Evolutionary conservation across 2,113 vertebrate genomes (phyloP).

Genomic region (Rhea americana): DNA sequence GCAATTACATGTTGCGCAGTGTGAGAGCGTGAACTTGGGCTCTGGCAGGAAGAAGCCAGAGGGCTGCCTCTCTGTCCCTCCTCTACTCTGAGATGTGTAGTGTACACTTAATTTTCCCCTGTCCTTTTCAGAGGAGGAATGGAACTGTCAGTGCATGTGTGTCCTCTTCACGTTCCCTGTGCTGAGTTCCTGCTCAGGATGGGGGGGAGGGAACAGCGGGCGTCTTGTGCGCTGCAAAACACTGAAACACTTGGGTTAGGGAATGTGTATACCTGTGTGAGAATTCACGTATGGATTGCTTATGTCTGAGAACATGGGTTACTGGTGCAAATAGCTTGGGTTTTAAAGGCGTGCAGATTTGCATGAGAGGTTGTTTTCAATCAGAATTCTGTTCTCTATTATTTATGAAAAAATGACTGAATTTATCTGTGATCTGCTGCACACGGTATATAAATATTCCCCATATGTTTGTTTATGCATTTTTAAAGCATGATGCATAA

Average conservation of each 20-base stretch:
- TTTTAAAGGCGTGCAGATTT: neutral
- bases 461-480: constrained; percentile 31
- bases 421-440: constrained; percentile 44
- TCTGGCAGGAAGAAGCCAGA: neutral
- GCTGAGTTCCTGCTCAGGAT: neutral
- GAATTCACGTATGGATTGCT: fast-evolving
- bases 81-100: fast-evolving
- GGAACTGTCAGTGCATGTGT: neutral
- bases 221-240: neutral
- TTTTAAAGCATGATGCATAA: neutral
- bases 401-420: constrained; percentile 56
- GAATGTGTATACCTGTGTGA: fast-evolving
- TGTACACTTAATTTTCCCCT: neutral
- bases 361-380: neutral
- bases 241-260: fast-evolving
- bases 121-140: neutral
- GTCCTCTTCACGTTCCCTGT: neutral
- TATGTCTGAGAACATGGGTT: neutral
- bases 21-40: neutral
- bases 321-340: neutral
- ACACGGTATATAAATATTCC: constrained; percentile 28
- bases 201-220: neutral
- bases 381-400: constrained; percentile 43
- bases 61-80: neutral
- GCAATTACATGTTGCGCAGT: fast-evolving